Percentiles rank a stretch among this genome's conserved stretches.
Evolutionary conservation across 1,140 invertebrate genomes (phyloP).

Genomic region (Drosophila yakuba): DNA sequence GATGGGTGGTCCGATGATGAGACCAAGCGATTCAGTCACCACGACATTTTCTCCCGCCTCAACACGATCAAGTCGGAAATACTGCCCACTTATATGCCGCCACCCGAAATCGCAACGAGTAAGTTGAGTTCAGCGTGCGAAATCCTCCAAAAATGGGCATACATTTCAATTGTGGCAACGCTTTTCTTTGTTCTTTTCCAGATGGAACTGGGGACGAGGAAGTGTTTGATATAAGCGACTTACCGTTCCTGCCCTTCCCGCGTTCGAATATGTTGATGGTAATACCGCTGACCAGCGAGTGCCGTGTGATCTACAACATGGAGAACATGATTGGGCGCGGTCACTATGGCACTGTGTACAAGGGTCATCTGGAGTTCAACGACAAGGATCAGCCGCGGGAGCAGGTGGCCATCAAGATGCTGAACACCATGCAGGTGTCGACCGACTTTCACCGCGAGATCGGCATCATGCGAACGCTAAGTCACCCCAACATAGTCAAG

Average conservation of each 20-base stretch:
- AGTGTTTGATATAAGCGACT: not conserved
- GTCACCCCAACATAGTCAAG: slow-evolving; percentile 94
- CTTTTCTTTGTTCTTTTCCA: not conserved
- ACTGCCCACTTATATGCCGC: slow-evolving; percentile 28
- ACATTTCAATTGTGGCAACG: not conserved
- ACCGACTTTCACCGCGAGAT: slow-evolving; percentile 90
- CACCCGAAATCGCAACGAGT: slow-evolving; percentile 37
- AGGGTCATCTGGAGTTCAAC: slow-evolving; percentile 58
- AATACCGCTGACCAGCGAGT: slow-evolving; percentile 48
- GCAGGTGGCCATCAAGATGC: slow-evolving; percentile 90
- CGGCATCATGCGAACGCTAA: slow-evolving; percentile 91
- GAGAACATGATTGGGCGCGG: slow-evolving; percentile 70
- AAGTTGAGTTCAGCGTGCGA: slow-evolving; percentile 6
- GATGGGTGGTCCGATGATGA: slow-evolving; percentile 94
- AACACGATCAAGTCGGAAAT: slow-evolving; percentile 32
- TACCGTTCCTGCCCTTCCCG: not conserved
- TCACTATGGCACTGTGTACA: slow-evolving; percentile 73
- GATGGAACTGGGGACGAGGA: slow-evolving; percentile 21
- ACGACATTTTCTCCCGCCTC: slow-evolving; percentile 84
- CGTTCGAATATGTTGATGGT: slow-evolving; percentile 51
- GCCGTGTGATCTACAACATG: slow-evolving; percentile 65
- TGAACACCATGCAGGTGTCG: slow-evolving; percentile 86
- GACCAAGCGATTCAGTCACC: slow-evolving; percentile 89
- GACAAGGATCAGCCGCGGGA: slow-evolving; percentile 58
- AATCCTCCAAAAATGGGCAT: not conserved